Conservation (phyloP, 1,140 invertebrate genomes). For the Drosophila tani region DNA sequence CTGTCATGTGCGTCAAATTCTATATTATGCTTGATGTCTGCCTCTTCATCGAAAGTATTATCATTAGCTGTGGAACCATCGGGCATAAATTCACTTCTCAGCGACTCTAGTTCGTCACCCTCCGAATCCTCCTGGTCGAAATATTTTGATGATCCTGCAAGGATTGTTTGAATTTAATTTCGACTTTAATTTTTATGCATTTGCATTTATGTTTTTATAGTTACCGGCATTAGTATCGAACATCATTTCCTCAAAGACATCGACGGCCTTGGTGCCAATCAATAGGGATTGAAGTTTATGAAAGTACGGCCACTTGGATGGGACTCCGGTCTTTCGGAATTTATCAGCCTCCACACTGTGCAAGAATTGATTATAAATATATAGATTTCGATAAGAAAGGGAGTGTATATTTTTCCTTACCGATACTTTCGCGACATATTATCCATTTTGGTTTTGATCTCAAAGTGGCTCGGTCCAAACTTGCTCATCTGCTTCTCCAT, state of each 20-base stretch:
- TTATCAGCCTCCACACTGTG: slow-evolving; percentile 49
- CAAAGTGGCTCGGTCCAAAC: slow-evolving; percentile 48
- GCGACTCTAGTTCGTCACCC: slow-evolving; percentile 2
- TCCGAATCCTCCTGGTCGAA: slow-evolving; percentile 10
- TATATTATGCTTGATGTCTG: not conserved
- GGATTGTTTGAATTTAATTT: not conserved
- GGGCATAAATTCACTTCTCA: not conserved
- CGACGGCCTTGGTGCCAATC: slow-evolving; percentile 25
- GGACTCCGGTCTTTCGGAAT: slow-evolving; percentile 12
- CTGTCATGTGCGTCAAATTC: not conserved
- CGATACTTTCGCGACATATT: slow-evolving; percentile 64
- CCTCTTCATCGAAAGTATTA: not conserved
- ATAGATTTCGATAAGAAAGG: not conserved
- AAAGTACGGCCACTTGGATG: slow-evolving; percentile 55
- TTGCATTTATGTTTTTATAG: not conserved
- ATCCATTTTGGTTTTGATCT: slow-evolving; percentile 65
- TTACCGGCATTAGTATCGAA: slow-evolving; percentile 33
- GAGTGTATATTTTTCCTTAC: not conserved
- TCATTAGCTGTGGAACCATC: not conserved
- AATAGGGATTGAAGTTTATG: slow-evolving; percentile 51
- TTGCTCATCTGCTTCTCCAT: slow-evolving; percentile 46
- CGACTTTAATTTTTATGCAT: not conserved
- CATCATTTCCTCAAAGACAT: slow-evolving; percentile 59
- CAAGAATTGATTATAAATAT: not conserved
- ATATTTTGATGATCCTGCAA: not conserved